Conservation (phyloP, 2,113 vertebrate species). For the Hyperoodon ampullatus region DNA sequence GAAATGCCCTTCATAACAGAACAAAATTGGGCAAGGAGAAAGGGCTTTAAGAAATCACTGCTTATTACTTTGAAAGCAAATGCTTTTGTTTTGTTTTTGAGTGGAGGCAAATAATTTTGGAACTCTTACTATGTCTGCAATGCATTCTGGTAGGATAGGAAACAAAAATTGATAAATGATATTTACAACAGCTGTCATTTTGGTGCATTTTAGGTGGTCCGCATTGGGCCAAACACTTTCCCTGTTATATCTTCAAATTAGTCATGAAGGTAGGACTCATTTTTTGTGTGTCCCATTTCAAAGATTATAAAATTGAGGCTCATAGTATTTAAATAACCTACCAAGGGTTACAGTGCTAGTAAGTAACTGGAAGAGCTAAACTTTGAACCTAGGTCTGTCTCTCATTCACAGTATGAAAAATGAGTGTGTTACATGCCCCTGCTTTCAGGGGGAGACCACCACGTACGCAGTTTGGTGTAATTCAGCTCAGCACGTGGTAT, state of each 20-base stretch:
- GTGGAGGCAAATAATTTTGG: background rate
- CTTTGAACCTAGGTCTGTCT: background rate
- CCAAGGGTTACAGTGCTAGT: background rate
- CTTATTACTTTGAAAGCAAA: conserved; percentile 23
- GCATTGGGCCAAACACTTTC: background rate
- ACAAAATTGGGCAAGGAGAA: conserved; percentile 40
- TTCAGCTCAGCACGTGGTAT: accelerated
- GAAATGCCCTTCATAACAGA: conserved; percentile 49
- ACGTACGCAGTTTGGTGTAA: background rate
- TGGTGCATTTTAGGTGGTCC: background rate
- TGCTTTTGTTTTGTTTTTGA: background rate
- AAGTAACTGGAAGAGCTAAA: background rate
- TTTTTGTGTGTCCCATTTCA: background rate
- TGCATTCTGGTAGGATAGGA: background rate
- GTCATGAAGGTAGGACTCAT: background rate
- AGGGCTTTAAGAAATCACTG: conserved; percentile 27
- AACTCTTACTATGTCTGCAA: background rate
- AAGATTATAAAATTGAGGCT: conserved; percentile 1
- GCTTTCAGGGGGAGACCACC: background rate
- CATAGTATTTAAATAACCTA: background rate
- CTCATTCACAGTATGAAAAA: background rate
- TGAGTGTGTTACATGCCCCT: background rate
- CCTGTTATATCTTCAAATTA: background rate
- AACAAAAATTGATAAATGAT: background rate
- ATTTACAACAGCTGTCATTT: background rate